Evolutionary conservation across 37 sponge, comb jelly and placozoan genomes (phyloP).

Genomic region (Crambe crambe): DNA sequence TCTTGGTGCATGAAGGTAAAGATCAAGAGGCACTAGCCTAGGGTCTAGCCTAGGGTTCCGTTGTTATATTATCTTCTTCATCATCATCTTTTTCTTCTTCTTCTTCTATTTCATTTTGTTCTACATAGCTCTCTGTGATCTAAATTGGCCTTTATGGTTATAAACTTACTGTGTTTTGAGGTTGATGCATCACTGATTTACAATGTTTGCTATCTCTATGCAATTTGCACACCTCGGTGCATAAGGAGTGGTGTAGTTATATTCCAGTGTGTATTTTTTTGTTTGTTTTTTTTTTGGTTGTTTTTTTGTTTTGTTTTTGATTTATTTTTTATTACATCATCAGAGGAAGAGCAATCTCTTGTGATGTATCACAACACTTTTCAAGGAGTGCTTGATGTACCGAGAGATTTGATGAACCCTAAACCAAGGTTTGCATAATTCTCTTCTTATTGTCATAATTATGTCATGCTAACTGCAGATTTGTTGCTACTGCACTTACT

Average conservation of each 20-base stretch:
- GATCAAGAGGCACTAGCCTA: too few relatives aligned
- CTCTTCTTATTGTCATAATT: neutral
- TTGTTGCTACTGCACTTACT: constrained; percentile 20
- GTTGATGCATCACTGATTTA: too few relatives aligned
- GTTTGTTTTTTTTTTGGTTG: too few relatives aligned
- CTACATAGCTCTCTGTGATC: too few relatives aligned
- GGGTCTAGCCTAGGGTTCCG: neutral
- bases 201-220: too few relatives aligned
- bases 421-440: constrained; percentile 25
- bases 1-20: constrained; percentile 26
- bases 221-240: too few relatives aligned
- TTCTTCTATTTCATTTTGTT: neutral
- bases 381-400: constrained; percentile 45
- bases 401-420: constrained; percentile 19
- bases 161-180: too few relatives aligned
- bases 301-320: too few relatives aligned
- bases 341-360: neutral
- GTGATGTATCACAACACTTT: constrained; percentile 23
- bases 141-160: too few relatives aligned
- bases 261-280: too few relatives aligned
- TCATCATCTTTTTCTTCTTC: neutral
- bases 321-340: too few relatives aligned
- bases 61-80: neutral
- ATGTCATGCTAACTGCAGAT: constrained; percentile 9
- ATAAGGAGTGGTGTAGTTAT: too few relatives aligned